Evolutionary conservation across 2,888 invertebrate genomes (phyloP).

Genomic region (Emmelina monodactyla): DNA sequence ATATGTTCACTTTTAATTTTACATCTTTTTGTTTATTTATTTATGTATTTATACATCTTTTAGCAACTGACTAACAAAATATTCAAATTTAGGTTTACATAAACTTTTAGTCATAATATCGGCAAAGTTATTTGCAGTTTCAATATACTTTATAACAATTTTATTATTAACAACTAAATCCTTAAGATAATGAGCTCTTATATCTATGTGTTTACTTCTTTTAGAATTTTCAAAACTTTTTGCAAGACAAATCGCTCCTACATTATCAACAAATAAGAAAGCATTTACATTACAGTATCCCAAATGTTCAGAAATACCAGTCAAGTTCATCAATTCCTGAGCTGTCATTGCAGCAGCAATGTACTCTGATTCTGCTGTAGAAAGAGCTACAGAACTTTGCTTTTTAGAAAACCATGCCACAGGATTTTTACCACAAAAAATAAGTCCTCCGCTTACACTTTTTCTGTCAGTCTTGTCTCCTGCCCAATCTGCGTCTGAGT

Average conservation of each 20-base stretch:
- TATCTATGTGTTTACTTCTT: conserved; percentile 6
- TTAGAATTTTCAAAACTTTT: conserved; percentile 8
- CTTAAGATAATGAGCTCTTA: conserved; percentile 5
- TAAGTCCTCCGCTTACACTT: conserved; percentile 1
- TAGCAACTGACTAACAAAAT: conserved; percentile 1
- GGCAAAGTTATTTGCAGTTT: conserved; percentile 5
- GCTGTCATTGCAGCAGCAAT: conserved; percentile 6
- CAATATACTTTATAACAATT: conserved; percentile 3
- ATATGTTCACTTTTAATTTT: neutral
- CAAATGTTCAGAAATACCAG: conserved; percentile 6
- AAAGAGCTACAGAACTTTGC: conserved; percentile 4
- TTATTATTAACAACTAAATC: conserved; percentile 4
- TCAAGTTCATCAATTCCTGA: conserved; percentile 6
- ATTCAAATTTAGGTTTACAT: conserved; percentile 2
- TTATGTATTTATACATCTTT: neutral
- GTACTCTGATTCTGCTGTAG: conserved; percentile 6
- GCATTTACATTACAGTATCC: neutral
- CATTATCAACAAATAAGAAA: conserved; percentile 4
- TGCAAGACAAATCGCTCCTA: conserved; percentile 6
- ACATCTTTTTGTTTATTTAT: neutral
- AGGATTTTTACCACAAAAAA: conserved; percentile 2
- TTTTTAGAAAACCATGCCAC: conserved; percentile 5
- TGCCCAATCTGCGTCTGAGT: conserved; percentile 9
- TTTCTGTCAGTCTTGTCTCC: conserved; percentile 4
- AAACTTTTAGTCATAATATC: conserved; percentile 7